A percentile compares a stretch with the other conserved stretches of the same genome.
Conservation (phyloP, 2,888 invertebrate genomes). For the Stomorhina lunata region DNA sequence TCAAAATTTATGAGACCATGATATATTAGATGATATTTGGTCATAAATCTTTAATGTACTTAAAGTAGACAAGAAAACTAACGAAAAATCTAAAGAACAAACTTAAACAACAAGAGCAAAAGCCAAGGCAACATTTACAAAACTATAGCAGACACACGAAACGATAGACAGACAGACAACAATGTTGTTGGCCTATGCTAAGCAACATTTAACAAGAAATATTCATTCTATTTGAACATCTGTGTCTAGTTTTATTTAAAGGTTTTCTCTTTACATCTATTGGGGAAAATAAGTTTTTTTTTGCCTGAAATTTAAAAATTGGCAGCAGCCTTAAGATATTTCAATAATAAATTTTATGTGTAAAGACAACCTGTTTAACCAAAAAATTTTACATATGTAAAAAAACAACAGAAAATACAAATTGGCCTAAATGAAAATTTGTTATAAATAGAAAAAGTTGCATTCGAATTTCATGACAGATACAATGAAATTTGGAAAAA, state of each 20-base stretch:
- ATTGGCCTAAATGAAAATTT: background rate
- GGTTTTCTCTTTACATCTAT: constrained; percentile 1
- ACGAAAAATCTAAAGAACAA: background rate
- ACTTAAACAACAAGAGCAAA: background rate
- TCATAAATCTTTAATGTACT: constrained; percentile 58
- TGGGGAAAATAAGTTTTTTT: background rate
- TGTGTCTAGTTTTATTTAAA: constrained; percentile 37
- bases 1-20: constrained; percentile 63
- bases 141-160: constrained; percentile 2
- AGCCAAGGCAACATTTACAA: background rate
- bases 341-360: constrained; percentile 15
- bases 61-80: constrained; percentile 28
- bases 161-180: background rate
- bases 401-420: background rate
- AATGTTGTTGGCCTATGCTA: constrained; percentile 31
- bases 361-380: constrained; percentile 30
- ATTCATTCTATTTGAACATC: constrained; percentile 53
- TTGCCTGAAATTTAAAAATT: background rate
- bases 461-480: too few species aligned
- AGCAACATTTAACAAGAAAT: constrained; percentile 64
- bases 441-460: background rate
- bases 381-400: background rate
- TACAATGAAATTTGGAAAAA: too few species aligned
- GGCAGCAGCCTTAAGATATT: constrained; percentile 8
- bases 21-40: constrained; percentile 60